These are phyloP conservation scores for Myrmecophaga tridactyla DNA, from an alignment of 2,113 vertebrate species.

Conservation along the genomic window DNA sequence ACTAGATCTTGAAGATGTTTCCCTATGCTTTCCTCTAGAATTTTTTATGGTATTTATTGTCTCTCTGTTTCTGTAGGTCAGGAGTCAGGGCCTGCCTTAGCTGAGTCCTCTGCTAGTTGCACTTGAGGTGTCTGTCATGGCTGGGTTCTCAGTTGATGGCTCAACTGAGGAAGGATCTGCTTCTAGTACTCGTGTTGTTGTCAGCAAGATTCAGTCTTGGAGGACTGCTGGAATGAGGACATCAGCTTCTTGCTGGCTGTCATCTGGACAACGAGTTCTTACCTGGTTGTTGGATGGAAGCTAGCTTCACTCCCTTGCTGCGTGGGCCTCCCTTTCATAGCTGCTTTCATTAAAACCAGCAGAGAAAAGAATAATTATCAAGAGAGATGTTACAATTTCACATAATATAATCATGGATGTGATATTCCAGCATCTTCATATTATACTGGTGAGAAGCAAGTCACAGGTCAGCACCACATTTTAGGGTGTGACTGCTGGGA, in stretches of 20 bases:
- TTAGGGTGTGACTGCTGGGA: too few relatives aligned
- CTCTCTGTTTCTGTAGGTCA: too few relatives aligned
- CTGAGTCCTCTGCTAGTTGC: too few relatives aligned
- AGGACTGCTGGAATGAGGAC: accelerated
- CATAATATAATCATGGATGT: accelerated
- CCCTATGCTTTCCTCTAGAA: too few relatives aligned
- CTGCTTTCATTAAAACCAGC: not conserved
- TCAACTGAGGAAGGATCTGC: accelerated
- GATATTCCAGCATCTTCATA: not conserved
- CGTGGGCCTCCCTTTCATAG: too few relatives aligned
- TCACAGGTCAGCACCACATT: not conserved
- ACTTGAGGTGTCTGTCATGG: too few relatives aligned
- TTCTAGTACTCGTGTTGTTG: not conserved
- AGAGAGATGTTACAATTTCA: not conserved
- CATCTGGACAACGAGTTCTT: too few relatives aligned
- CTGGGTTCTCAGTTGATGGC: not conserved
- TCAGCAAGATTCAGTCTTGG: accelerated
- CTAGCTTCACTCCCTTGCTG: too few relatives aligned
- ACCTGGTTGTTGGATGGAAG: not conserved
- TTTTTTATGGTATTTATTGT: too few relatives aligned
- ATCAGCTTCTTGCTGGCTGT: not conserved
- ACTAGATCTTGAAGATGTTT: too few relatives aligned
- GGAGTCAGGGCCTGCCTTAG: accelerated
- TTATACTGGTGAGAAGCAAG: accelerated
- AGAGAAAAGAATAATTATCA: not conserved